Evolutionary conservation across 2,797 vertebrate genomes (phyloP).

Genomic region (Muscicapa striata): DNA sequence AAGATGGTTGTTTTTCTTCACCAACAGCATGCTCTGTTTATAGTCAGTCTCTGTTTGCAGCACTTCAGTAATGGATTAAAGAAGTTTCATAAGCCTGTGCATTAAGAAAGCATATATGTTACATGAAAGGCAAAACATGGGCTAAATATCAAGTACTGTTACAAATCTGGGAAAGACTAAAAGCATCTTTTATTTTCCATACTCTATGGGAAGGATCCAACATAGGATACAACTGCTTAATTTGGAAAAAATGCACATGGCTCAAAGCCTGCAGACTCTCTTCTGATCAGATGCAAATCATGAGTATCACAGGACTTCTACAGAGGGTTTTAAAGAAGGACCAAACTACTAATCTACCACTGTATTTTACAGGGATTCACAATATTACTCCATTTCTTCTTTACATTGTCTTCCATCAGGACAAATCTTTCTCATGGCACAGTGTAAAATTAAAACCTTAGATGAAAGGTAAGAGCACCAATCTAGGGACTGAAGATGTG

Average conservation of each 20-base stretch:
- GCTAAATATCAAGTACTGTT: background rate
- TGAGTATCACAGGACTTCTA: background rate
- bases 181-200: background rate
- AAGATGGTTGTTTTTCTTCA: fast-evolving
- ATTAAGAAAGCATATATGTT: background rate
- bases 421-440: background rate
- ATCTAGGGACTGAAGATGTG: background rate
- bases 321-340: background rate
- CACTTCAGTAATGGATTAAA: background rate
- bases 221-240: background rate
- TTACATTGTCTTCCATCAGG: background rate
- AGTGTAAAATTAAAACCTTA: background rate
- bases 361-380: background rate
- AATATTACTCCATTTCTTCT: background rate
- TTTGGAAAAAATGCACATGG: background rate
- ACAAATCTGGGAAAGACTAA: background rate
- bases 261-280: background rate
- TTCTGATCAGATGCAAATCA: background rate
- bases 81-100: background rate
- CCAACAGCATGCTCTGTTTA: background rate
- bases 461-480: background rate
- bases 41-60: background rate
- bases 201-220: background rate
- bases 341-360: background rate
- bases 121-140: background rate